Conservation (phyloP, 1,140 invertebrate genomes). For the Monochamus saltuarius region DNA sequence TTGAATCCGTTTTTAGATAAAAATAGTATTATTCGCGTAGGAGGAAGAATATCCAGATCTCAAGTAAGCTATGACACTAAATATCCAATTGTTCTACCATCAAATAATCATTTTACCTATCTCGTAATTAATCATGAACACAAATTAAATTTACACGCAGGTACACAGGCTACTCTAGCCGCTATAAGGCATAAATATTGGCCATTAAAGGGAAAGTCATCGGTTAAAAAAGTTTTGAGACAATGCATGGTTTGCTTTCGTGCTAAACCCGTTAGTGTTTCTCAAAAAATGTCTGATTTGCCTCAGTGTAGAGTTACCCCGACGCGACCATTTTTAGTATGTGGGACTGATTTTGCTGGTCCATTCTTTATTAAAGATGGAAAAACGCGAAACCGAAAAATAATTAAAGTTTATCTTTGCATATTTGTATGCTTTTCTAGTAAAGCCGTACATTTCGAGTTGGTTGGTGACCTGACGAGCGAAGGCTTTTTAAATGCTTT, state of each 20-base stretch:
- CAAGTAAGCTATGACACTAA: conserved; percentile 35
- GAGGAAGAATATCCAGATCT: conserved; percentile 45
- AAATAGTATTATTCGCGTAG: conserved; percentile 48
- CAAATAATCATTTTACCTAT: conserved; percentile 29
- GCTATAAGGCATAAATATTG: conserved; percentile 24
- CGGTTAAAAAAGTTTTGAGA: conserved; percentile 15
- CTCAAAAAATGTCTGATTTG: conserved; percentile 7
- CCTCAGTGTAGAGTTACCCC: conserved; percentile 18
- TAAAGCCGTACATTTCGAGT: conserved; percentile 51
- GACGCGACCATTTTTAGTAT: conserved; percentile 42
- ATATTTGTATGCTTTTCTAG: conserved; percentile 52
- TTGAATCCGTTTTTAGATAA: conserved; percentile 50
- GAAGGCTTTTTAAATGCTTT: conserved; percentile 40
- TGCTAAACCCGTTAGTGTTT: conserved; percentile 17
- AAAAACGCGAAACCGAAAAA: conserved; percentile 37
- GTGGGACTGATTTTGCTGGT: conserved; percentile 51
- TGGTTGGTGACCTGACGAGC: conserved; percentile 40
- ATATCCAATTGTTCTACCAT: conserved; percentile 38
- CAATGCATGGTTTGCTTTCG: conserved; percentile 25
- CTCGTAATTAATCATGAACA: conserved; percentile 35
- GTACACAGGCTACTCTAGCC: conserved; percentile 2
- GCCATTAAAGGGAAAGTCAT: no score
- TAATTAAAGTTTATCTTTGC: conserved; percentile 49
- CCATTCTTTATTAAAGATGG: conserved; percentile 44
- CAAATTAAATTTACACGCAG: conserved; percentile 30